Evolutionary conservation across 2,797 vertebrate genomes (phyloP).

Genomic region (Lepus townsendii): DNA sequence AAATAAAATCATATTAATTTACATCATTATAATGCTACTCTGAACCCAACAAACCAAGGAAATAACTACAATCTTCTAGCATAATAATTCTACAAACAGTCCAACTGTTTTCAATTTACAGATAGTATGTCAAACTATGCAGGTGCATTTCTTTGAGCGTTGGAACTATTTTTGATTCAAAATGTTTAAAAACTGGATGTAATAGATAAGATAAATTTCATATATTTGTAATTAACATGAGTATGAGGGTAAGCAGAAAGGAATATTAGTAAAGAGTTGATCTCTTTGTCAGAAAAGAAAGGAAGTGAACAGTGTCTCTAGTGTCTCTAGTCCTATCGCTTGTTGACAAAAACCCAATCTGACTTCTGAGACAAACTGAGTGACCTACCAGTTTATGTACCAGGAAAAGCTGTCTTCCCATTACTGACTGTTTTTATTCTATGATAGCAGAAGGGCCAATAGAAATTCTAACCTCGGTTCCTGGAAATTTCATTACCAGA

Average conservation of each 20-base stretch:
- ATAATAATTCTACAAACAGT: slow-evolving; percentile 49
- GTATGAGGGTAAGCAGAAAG: not conserved
- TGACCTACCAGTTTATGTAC: not conserved
- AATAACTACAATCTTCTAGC: slow-evolving; percentile 52
- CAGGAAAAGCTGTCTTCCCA: not conserved
- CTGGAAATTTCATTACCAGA: not conserved
- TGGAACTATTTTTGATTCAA: not conserved
- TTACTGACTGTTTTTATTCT: not conserved
- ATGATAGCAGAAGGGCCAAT: not conserved
- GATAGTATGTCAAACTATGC: not conserved
- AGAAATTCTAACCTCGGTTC: not conserved
- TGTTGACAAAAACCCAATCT: not conserved
- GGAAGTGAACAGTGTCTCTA: not conserved
- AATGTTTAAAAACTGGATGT: not conserved
- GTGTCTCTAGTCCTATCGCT: not conserved
- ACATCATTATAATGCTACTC: slow-evolving; percentile 54
- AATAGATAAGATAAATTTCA: not conserved
- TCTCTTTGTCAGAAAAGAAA: not conserved
- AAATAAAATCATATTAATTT: slow-evolving; percentile 78
- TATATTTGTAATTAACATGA: not conserved
- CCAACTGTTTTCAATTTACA: slow-evolving; percentile 54
- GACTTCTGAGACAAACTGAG: not conserved
- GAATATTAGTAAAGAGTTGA: not conserved
- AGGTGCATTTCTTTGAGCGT: not conserved
- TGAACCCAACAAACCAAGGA: slow-evolving; percentile 56